Evolutionary conservation across 2,113 vertebrate species (phyloP), one percentile per base, ranked within the genome.

Genomic region (Albula goreensis): DNA sequence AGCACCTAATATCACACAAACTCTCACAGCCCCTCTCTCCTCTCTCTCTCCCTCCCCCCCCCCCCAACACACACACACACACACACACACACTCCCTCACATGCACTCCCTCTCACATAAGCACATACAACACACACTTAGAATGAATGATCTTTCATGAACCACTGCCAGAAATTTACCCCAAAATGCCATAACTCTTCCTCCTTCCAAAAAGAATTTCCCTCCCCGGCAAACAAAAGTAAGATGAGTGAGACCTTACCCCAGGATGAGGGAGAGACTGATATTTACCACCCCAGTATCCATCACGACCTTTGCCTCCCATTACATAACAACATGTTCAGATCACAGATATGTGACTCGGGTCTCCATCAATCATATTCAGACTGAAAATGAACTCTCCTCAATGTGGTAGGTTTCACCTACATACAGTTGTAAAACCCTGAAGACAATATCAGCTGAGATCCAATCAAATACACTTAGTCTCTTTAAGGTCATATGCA

Each of bases 181-280:
- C 84, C 86, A 85, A 86, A 86, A 88, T 50, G 17, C 86, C 82
- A 89, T 86, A 91, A 93, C 87, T 90, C 85, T 89, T 93, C 88
- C 85, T 89, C 93, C 87, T 83, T 90, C 85, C 70, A 91, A 91
- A 91, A 95, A 88, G 89, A 93, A 91, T 90, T 91, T 89, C 89
- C 86, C 88, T 91, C 94, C 94, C 95, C 92, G 93, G 88, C 82
- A 80, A 82, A 88, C 90, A 89, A 90, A 92, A 92, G 90, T 56
- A 90, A 93, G 89, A 89, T 91, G 87, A 91, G 89, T 87, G 91
- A 93, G 85, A 87, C 89, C 90, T 51, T 13, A 86, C 92, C 90
- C 90, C 85, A 49, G 50, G 80, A 90, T 84, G 89, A 49, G 91
- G 89, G 90, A 74, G 87, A 70, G 84, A 4, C 52, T 90, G 93